Percentiles rank a stretch among this genome's conserved stretches.
phyloP scores from a whole-genome alignment of 2,113 vertebrate species.

The Polyodon spathula region DNA sequence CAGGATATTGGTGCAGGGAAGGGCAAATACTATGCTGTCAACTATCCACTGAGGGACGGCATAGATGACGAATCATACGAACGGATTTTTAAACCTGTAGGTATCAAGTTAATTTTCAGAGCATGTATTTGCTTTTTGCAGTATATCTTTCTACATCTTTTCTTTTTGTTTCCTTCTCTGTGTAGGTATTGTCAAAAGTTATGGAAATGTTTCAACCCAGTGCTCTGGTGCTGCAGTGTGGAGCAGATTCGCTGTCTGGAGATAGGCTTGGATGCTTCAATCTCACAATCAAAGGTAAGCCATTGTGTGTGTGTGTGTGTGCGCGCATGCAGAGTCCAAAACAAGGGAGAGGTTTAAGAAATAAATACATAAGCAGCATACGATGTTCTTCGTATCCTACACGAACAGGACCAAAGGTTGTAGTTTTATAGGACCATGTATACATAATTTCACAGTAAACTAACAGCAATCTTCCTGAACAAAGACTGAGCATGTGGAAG shows the following conservation, averaged over 20 bases:
- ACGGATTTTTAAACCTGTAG: constrained; percentile 73
- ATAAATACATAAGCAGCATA: no score
- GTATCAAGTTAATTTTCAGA: constrained; percentile 23
- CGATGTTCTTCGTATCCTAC: no score
- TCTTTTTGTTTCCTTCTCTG: constrained; percentile 13
- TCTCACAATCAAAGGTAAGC: constrained; percentile 69
- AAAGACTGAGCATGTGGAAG: no score
- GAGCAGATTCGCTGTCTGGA: constrained; percentile 69
- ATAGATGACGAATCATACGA: constrained; percentile 75
- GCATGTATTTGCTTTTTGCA: neutral
- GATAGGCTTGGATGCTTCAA: constrained; percentile 73
- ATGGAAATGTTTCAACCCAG: constrained; percentile 79
- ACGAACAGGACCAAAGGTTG: no score
- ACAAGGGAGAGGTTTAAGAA: no score
- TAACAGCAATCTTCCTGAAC: no score
- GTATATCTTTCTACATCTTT: neutral
- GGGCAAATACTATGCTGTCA: constrained; percentile 76
- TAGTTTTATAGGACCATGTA: no score
- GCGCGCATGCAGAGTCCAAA: no score
- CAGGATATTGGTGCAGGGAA: constrained; percentile 88
- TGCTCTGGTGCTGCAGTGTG: constrained; percentile 69
- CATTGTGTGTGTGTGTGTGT: no score
- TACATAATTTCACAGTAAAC: no score
- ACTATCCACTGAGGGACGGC: constrained; percentile 74
- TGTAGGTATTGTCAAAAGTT: constrained; percentile 70